Base-by-base conservation (phyloP, 2,797 vertebrate genomes). In the Orestias chungarensis region DNA sequence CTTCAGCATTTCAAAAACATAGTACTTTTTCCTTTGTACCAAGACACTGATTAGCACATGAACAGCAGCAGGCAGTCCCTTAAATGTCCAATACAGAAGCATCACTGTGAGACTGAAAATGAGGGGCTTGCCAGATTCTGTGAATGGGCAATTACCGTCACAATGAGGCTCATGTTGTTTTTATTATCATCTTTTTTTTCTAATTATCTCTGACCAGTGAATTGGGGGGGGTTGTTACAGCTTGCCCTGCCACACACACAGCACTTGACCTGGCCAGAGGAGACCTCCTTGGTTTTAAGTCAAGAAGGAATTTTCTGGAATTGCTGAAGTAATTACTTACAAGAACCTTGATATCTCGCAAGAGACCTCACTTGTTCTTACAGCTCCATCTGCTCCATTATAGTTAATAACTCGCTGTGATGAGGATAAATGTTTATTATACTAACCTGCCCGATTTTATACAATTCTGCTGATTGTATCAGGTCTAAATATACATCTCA, bases 41-140 rank as follows among this genome's bases (percentile, higher is more conserved):
- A 43, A 42, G 31, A 23, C 61, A 40, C 82, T 86, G 86, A 92
- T 93, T 92, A 92, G 80, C 93, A 93, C 91, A 92, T 89, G 89
- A 93, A 93, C 92, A 82, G 76, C 74, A 78, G 73, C 83, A 80
- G 87, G 84, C 82, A 76, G 80, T 79, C 87, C 80, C 85, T 82
- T 85, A 76, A 86, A 90, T 73, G 71, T 80, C 78, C 86, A 50
- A 84, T 86, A 91, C 84, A 82, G 85, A 79, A 40, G 72, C 75
- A 80, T 80, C 85, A 86, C 90, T 91, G 90, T 90, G 80, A 73
- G 55, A 73, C 20, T 85, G 87, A 85, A 84, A 80, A 83, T 75
- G 83, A 87, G 80, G 76, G 75, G 59, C 79, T 79, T 68, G 76
- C 82, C 61, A 64, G 52, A 70, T 65, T 72, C 77, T 66, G 47